Evolutionary conservation across 2,888 invertebrate species (phyloP), one percentile per base, ranked within the genome.

Genomic region (Andrena praecox): DNA sequence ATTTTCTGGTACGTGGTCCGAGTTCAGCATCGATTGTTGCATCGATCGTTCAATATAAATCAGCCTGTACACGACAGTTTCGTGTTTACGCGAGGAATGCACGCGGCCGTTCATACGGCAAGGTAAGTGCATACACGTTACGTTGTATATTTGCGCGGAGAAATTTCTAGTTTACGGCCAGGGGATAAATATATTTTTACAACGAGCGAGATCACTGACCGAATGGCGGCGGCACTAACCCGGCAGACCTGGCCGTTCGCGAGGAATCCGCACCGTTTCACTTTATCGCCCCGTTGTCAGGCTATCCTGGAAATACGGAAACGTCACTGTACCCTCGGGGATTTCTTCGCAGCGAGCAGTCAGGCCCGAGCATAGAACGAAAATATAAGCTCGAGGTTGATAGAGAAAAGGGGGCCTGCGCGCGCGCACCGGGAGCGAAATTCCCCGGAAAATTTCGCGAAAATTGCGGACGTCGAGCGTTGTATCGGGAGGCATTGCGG

Each of bases 241-340:
- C 71, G 24, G 24, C 56, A 29, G 66, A 62, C 50, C 77, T 50
- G 74, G 81, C 80, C 81, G 82, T 88, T 86, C 80, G 24, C 70
- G 60, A 79, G 42, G 82, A 87, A 83, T 87, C 86, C 83, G 70
- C 77, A 69, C 82, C 87, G 85, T 88, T 88, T 85, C 86, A 82
- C 80, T 88, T 88, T 88, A 88, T 88, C 88, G 87, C 62, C 50
- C 82, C 74, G 82, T 88, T 80, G 82, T 87, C 84, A 77, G 78
- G 62, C 76, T 60, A 77, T 87, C 79, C 88, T 73, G 80, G 78
- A 88, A 87, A 81, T 87, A 85, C 79, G 84, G 66, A 83, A 88
- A 81, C 83, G 82, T 78, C 84, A 78, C 69, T 27, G 66, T 56
- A 76, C 82, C 84, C 80, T 67, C 50, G 80, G 79, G 85, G 84